phyloP scores from a whole-genome alignment of 1,140 invertebrate genomes.

The Drosophila takahashii region DNA sequence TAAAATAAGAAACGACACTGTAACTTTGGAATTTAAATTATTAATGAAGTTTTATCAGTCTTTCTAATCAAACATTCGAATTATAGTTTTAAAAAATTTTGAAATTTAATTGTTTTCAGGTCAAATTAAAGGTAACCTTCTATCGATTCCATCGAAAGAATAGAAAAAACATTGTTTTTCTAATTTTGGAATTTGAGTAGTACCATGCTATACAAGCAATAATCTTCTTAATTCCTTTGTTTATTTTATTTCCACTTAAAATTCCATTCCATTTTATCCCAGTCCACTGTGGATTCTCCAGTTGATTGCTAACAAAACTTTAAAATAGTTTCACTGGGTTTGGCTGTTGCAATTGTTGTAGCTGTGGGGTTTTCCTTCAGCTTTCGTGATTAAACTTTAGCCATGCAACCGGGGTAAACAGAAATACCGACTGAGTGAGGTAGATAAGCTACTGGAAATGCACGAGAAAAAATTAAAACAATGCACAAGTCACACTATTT shows the following conservation, averaged over 20 bases:
- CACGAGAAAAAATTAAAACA: constrained; percentile 38
- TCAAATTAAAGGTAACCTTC: not conserved
- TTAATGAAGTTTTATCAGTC: no score
- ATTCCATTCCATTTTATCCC: not conserved
- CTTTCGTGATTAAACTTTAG: constrained; percentile 32
- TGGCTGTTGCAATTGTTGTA: constrained; percentile 17
- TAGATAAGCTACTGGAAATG: constrained; percentile 22
- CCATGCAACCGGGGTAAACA: constrained; percentile 21
- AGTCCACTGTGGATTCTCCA: constrained; percentile 1
- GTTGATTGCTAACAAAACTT: constrained; percentile 1
- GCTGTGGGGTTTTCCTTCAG: constrained; percentile 20
- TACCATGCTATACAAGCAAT: not conserved
- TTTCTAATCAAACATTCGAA: no score
- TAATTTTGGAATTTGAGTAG: not conserved
- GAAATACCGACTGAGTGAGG: not conserved
- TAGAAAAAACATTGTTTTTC: not conserved
- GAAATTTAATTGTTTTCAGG: no score
- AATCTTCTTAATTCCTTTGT: constrained; percentile 1
- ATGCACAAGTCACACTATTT: constrained; percentile 56
- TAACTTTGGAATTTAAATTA: no score
- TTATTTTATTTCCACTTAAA: constrained; percentile 7
- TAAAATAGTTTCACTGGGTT: constrained; percentile 16
- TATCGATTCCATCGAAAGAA: not conserved
- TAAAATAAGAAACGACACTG: no score
- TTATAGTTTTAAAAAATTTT: no score